Conservation (phyloP, 2,113 vertebrate genomes). For the Cathartes aura region DNA sequence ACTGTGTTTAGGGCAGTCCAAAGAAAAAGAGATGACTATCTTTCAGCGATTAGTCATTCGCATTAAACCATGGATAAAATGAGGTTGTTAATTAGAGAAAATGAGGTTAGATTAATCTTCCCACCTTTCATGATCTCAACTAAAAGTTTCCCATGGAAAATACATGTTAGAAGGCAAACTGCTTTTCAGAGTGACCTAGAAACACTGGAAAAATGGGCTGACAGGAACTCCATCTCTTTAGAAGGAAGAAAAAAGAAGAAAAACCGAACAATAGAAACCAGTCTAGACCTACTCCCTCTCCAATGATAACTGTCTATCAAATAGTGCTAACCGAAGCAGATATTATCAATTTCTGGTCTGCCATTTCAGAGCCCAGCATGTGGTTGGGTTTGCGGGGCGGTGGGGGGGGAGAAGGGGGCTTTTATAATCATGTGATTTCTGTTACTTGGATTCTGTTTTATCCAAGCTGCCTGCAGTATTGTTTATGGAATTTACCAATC, state of each 20-base stretch:
- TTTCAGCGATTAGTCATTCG: background rate
- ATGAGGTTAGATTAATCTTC: background rate
- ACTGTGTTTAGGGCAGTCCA: background rate
- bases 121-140: background rate
- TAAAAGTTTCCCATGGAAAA: background rate
- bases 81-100: background rate
- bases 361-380: background rate
- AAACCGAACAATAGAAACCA: background rate
- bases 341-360: background rate
- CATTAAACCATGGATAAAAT: background rate
- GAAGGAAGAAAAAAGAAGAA: background rate
- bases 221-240: background rate
- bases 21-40: background rate
- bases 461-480: background rate
- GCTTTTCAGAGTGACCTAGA: background rate
- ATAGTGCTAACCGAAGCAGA: background rate
- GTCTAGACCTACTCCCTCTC: background rate
- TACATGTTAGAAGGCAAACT: background rate
- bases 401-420: background rate
- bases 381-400: fast-evolving
- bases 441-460: background rate
- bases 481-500: background rate
- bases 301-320: background rate
- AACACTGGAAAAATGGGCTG: background rate
- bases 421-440: background rate